These are phyloP conservation scores for Drosophila ananassae DNA, from an alignment of 1,140 invertebrate genomes.

Conservation along the genomic window DNA sequence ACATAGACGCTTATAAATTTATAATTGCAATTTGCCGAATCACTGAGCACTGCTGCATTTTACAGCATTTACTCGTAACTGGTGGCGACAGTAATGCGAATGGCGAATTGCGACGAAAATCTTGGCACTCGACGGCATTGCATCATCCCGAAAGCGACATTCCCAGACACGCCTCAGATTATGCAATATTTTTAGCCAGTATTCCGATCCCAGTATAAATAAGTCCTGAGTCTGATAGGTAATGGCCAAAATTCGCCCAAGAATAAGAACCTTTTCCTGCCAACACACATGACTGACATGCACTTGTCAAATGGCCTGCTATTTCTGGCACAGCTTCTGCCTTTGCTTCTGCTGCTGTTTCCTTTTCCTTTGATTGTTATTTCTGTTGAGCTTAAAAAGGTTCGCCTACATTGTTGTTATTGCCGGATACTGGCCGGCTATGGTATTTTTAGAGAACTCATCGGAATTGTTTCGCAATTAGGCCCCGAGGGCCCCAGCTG, in stretches of 20 bases:
- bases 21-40: constrained; percentile 59
- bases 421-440: constrained; percentile 19
- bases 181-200: constrained; percentile 68
- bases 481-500: constrained; percentile 6
- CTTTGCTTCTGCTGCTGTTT: constrained; percentile 1
- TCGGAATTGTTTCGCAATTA: constrained; percentile 36
- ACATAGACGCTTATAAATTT: constrained; percentile 47
- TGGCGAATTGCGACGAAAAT: constrained; percentile 60
- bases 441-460: constrained; percentile 53
- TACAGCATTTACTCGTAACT: constrained; percentile 48
- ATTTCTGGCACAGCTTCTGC: constrained; percentile 63
- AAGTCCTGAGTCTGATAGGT: constrained; percentile 27
- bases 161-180: constrained; percentile 76
- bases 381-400: constrained; percentile 59
- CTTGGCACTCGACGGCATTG: constrained; percentile 67
- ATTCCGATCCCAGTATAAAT: constrained; percentile 37
- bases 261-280: constrained; percentile 16
- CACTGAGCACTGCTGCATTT: constrained; percentile 34
- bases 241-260: constrained; percentile 35
- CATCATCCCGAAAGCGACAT: constrained; percentile 72
- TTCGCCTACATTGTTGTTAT: constrained; percentile 55
- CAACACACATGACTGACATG: constrained; percentile 61
- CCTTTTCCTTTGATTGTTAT: constrained; percentile 42
- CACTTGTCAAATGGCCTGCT: constrained; percentile 73
- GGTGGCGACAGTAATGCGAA: constrained; percentile 55